Evolutionary conservation across 1,140 invertebrate genomes (phyloP).

Genomic region (Trachymyrmex septentrionalis): DNA sequence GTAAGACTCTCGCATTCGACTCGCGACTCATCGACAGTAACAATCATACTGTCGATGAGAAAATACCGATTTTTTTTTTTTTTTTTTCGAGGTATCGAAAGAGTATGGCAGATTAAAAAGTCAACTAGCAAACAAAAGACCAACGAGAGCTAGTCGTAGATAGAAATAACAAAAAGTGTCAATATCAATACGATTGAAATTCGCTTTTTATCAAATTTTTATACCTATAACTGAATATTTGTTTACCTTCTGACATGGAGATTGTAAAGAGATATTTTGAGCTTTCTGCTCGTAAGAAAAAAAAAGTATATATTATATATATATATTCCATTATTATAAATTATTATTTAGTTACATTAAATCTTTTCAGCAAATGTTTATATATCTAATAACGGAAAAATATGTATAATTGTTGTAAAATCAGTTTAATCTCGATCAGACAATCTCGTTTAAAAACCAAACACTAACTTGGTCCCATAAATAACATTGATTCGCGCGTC

Average conservation of each 20-base stretch:
- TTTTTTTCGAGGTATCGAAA: slow-evolving; percentile 11
- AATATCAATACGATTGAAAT: slow-evolving; percentile 45
- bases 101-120: slow-evolving; percentile 39
- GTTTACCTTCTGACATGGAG: background rate
- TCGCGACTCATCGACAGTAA: slow-evolving; percentile 4
- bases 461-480: background rate
- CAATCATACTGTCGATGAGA: slow-evolving; percentile 4
- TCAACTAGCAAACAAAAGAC: slow-evolving; percentile 44
- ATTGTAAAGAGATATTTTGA: background rate
- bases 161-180: slow-evolving; percentile 38
- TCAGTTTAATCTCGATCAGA: background rate
- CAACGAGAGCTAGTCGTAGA: slow-evolving; percentile 2
- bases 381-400: background rate
- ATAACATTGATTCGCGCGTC: background rate
- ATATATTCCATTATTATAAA: background rate
- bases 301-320: too few species aligned
- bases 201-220: slow-evolving; percentile 9
- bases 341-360: background rate
- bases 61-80: slow-evolving; percentile 20
- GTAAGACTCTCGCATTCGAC: background rate
- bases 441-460: background rate
- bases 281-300: background rate
- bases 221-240: slow-evolving; percentile 12
- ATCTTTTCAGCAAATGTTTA: background rate
- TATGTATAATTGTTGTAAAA: background rate